These are phyloP conservation scores for Brachyhypopomus gauderio DNA, from an alignment of 2,113 vertebrate genomes.

Conservation along the genomic window DNA sequence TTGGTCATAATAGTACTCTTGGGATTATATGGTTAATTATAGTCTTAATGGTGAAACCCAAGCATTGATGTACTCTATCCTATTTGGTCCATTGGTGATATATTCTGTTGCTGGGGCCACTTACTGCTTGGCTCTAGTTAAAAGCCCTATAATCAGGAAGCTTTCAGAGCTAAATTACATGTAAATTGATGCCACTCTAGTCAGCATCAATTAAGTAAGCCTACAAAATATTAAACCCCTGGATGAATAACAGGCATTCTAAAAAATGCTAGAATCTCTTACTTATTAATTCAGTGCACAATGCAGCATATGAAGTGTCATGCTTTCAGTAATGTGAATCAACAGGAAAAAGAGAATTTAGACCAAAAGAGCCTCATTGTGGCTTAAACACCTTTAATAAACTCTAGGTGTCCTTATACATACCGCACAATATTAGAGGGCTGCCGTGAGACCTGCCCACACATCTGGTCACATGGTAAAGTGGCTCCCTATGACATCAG, in stretches of 20 bases:
- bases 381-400: background rate
- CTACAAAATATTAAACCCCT: slow-evolving; percentile 1
- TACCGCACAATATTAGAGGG: slow-evolving; percentile 19
- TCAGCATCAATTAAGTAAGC: background rate
- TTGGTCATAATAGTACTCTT: background rate
- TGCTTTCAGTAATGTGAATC: background rate
- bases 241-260: background rate
- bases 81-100: slow-evolving; percentile 4
- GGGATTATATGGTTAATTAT: slow-evolving; percentile 33
- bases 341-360: background rate
- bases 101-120: background rate
- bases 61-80: background rate
- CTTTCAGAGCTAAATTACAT: background rate
- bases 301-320: background rate
- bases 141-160: slow-evolving; percentile 12
- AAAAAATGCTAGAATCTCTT: slow-evolving; percentile 14
- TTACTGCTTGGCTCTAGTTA: background rate
- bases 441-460: slow-evolving; percentile 50
- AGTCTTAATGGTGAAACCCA: slow-evolving; percentile 2
- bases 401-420: background rate
- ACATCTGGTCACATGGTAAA: slow-evolving; percentile 59
- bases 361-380: background rate
- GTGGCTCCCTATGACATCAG: too few species aligned
- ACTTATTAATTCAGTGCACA: background rate
- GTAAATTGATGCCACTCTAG: slow-evolving; percentile 6